Evolutionary conservation across 2,797 vertebrate genomes (phyloP).

Genomic region (Luscinia megarhynchos): DNA sequence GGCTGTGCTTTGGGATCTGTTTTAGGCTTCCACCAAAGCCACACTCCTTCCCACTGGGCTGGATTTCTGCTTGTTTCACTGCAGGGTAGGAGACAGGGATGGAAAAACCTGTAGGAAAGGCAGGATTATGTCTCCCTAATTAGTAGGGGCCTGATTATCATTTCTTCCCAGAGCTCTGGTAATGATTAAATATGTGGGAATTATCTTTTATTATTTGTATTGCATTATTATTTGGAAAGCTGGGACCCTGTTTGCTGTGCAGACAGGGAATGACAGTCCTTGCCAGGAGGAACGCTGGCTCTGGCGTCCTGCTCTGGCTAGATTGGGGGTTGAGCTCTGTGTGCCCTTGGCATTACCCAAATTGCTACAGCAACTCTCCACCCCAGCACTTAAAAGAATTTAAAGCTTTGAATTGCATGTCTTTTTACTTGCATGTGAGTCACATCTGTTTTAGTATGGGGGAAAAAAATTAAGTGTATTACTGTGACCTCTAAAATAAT

Average conservation of each 20-base stretch:
- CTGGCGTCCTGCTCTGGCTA: not conserved
- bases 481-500: not conserved
- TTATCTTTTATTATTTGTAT: conserved; percentile 38
- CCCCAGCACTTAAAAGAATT: not conserved
- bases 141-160: conserved; percentile 10
- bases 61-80: not conserved
- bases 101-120: conserved; percentile 17
- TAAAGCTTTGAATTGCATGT: not conserved
- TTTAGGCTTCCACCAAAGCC: not conserved
- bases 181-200: conserved; percentile 34
- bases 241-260: not conserved
- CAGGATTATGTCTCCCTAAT: conserved; percentile 30
- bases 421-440: not conserved
- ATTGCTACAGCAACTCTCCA: not conserved
- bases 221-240: conserved; percentile 13
- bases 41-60: not conserved
- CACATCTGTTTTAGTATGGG: not conserved
- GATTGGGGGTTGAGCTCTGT: not conserved
- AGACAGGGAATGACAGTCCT: not conserved
- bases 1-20: not conserved
- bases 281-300: not conserved
- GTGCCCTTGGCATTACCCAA: not conserved
- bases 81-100: not conserved
- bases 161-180: conserved; percentile 24
- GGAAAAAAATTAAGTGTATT: not conserved